Base-by-base conservation (phyloP, 2,888 invertebrate species). In the Cephus nigrinus region DNA sequence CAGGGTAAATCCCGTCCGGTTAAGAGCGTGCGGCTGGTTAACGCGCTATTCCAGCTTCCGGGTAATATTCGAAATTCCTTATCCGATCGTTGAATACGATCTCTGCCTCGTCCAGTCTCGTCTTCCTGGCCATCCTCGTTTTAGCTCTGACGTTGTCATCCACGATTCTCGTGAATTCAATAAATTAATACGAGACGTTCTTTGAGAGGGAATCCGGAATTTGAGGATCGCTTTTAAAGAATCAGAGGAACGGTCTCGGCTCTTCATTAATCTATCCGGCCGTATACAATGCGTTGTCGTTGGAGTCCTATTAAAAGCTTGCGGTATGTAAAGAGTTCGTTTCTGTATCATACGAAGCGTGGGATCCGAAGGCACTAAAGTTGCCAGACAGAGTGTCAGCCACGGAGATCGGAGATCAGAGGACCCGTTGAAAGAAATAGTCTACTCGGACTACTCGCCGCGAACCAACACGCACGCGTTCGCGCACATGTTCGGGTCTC, bases 351-450 rank as follows among this genome's bases (percentile, higher is more conserved):
- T 15, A 71, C 71, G 71, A 71, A 33, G 68, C 69, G 76, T 34
- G 76, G 36, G 69, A 72, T n/a, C 71, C 30, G 68, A 31, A 55
- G 72, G 75, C 73, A 78, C 72, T 78, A 78, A 78, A 78, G 72
- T 75, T 75, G 75, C 35, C 75, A 72, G 78, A 78, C 73, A 55
- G 72, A 78, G 78, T 78, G 78, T 78, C 78, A 80, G 81, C 68
- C 69, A 30, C 35, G 69, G 75, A 80, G 82, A 82, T 80, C 80
- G 74, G 81, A 88, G 88, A 88, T 88, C 88, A 88, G 87, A 88
- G 85, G 83, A 82, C 83, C 80, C 84, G 86, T 83, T 84, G 85
- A 86, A 87, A 88, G 88, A 88, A 88, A 88, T 87, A 87, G 87
- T 86, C 84, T 78, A 80, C 75, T 80, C 76, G 78, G 80, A 80